Conservation (phyloP, 2,113 vertebrate species). For the Cepphus grylle region DNA sequence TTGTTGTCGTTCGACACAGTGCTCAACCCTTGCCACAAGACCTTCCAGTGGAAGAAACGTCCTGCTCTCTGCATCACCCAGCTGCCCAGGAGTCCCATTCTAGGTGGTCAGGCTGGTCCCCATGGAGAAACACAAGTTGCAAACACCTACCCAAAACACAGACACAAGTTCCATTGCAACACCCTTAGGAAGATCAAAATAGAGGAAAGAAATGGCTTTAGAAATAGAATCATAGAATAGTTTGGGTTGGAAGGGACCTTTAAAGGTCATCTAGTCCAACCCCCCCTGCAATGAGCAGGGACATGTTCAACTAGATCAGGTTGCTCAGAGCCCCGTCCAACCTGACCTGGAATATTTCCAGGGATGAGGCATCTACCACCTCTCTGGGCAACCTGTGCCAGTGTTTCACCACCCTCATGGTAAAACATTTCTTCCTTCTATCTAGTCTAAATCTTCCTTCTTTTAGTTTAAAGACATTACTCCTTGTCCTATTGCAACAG, state of each 20-base stretch:
- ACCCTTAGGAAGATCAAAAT: not conserved
- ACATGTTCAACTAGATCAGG: not conserved
- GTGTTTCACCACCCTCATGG: not conserved
- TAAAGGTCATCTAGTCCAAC: not conserved
- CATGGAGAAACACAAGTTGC: not conserved
- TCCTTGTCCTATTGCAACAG: not conserved
- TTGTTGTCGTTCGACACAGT: not conserved
- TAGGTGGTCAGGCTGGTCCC: not conserved
- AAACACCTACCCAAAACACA: not conserved
- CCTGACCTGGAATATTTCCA: not conserved
- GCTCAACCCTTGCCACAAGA: not conserved
- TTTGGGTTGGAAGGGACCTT: not conserved
- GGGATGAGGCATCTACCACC: not conserved
- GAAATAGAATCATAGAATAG: not conserved
- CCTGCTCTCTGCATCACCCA: not conserved
- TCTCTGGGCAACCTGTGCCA: not conserved
- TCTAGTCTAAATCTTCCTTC: not conserved
- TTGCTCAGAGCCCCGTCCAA: not conserved
- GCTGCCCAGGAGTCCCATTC: not conserved
- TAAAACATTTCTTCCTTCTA: not conserved
- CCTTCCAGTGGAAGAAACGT: not conserved
- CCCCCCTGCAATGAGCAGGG: not conserved
- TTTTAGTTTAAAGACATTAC: not conserved
- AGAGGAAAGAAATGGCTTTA: not conserved
- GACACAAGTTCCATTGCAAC: fast-evolving